Base-by-base conservation (phyloP, 2,888 invertebrate species). In the Hypercompe scribonia region DNA sequence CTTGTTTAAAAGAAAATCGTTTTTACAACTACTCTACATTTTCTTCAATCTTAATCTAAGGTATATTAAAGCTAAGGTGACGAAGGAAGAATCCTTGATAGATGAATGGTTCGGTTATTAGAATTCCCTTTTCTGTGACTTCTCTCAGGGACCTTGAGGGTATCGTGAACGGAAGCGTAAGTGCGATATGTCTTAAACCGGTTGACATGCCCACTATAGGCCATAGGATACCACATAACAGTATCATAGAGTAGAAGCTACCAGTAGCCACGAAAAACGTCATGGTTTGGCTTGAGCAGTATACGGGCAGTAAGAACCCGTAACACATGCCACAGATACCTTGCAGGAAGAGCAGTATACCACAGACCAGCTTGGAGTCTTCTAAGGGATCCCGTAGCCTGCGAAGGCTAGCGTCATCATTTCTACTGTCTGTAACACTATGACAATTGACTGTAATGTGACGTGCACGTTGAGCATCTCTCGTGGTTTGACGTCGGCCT, bases 211-310 rank as follows among this genome's bases (percentile, higher is more conserved):
- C 97, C 90, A 97, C 97, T 72, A 97, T 80, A 0, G 97, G 97
- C 97, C 97, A 97, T n/a, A 97, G 90, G 72, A 97, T 96, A 82
- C 99, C 99, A 90, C 98, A 98, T 11, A 98, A 94, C 78, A 99
- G 94, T 79, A 99, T 97, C 96, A 98, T 97, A 0, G 99, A 99
- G 88, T 99, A 99, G 89, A 99, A 99, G 79, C 98, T 98, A 24
- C 99, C 99, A 0, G 98, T 97, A 0, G 98, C 97, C 21, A 98
- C 96, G 89, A 98, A 98, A 95, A 98, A 98, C 0, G 98, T 97
- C 85, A 97, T 96, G 0, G 97, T 97, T 84, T 98, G 98, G 46
- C 97, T 97, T 34, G 97, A 96, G 87, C 98, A 98, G 81, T 97
- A 93, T 0, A 98, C 97, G 0, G 99, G 98, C 69, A 99, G 97